A percentile compares a stretch with the other conserved stretches of the same genome.
Evolutionary conservation across 2,797 vertebrate genomes (phyloP).

Genomic region (Myotis planiceps): DNA sequence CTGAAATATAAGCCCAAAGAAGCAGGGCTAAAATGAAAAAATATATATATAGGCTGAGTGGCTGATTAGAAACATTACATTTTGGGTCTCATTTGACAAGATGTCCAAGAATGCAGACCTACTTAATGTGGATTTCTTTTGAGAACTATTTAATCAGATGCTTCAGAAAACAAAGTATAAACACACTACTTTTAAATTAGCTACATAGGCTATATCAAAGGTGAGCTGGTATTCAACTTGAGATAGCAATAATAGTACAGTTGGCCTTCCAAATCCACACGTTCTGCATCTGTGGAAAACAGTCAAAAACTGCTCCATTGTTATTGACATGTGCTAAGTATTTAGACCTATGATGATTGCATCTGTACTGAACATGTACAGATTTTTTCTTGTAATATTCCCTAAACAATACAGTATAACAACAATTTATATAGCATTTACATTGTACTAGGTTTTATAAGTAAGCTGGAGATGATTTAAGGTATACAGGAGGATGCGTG

Average conservation of each 20-base stretch:
- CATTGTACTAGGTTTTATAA: not conserved
- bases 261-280: not conserved
- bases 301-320: not conserved
- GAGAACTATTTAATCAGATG: not conserved
- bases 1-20: slow-evolving; percentile 40
- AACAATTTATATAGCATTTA: not conserved
- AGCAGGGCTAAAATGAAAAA: not conserved
- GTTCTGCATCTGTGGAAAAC: not conserved
- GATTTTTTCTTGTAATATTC: not conserved
- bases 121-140: not conserved
- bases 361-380: not conserved
- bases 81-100: not conserved
- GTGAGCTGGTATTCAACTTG: not conserved
- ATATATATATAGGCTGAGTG: not conserved
- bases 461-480: not conserved
- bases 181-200: slow-evolving; percentile 4
- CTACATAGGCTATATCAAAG: not conserved
- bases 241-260: not conserved
- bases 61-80: not conserved
- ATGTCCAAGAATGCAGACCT: not conserved
- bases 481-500: not conserved
- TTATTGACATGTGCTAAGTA: not conserved
- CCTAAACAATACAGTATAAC: not conserved
- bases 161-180: slow-evolving; percentile 35
- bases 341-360: not conserved